Evolutionary conservation across 2,888 invertebrate species (phyloP), one percentile per base, ranked within the genome.

Genomic region (Caenorhabditis imperialis): DNA sequence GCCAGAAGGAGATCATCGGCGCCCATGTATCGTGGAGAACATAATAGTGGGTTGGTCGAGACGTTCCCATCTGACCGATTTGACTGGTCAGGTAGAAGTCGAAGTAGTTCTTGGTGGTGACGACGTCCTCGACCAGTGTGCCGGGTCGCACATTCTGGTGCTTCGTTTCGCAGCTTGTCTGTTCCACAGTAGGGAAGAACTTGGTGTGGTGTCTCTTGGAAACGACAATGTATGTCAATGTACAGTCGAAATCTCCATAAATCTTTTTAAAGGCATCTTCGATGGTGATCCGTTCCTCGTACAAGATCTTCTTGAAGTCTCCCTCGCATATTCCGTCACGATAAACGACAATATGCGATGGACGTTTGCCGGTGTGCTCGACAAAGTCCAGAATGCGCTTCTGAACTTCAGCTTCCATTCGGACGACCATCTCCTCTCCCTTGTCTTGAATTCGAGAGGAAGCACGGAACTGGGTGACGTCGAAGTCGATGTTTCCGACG

Each of bases 1-100:
- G 63, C 51, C 95, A 91, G 63, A 93, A 92, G 88, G 94, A 92
- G 78, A 93, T 92, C 0, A 91, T 89, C 16, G 94, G 91, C 1
- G 91, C 86, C 54, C 91, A 91, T 82, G 94, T 94, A 88, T 96
- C 94, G 90, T 92, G 93, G 18, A 96, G 90, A 0, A 93, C 92
- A 88, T 93, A 93, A 89, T 95, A 95, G 81, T 94, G 94, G 0
- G 94, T 94, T 5, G 88, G 88, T 7, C 81, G 77, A 20, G 83
- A 82, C 1, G 88, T 86, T 8, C 88, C 86, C 18, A 80, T 74
- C 40, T 81, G 44, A 10, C 86, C 86, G 40, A 57, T 48, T 57
- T 86, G 86, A 7, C 77, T 60, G 63, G 79, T 71, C n/a, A 88
- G 71, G 75, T 67, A 86, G 79, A 83, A 88, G 55, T 86, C 84